phyloP scores from a whole-genome alignment of 2,113 vertebrate genomes.

The Parus major region DNA sequence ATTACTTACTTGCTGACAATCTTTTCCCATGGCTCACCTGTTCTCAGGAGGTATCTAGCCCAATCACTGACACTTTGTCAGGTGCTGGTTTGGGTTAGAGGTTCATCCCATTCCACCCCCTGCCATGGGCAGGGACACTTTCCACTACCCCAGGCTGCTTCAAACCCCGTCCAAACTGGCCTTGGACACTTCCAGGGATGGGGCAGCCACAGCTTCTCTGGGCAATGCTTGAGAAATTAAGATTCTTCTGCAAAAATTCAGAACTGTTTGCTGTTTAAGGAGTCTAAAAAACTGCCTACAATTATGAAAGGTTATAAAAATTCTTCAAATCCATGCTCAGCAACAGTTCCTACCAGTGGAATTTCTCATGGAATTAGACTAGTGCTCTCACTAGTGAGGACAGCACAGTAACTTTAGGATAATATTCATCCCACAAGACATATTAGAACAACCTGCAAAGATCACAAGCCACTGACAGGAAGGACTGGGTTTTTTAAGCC shows the following conservation, averaged over 20 bases:
- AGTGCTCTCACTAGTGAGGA: not conserved
- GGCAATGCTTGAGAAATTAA: not conserved
- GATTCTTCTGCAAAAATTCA: not conserved
- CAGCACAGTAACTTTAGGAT: not conserved
- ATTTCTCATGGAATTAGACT: not conserved
- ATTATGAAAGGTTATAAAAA: not conserved
- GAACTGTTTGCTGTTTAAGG: not conserved
- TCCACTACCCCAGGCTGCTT: accelerated
- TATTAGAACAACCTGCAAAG: not conserved
- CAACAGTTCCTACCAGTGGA: not conserved
- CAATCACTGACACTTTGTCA: not conserved
- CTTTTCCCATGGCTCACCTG: not conserved
- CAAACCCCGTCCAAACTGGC: not conserved
- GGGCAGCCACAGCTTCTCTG: not conserved
- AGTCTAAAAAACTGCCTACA: not conserved
- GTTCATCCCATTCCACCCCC: too few species aligned
- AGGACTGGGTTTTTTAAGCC: not conserved
- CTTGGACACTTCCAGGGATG: not conserved
- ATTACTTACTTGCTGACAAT: not conserved
- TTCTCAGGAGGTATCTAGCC: not conserved
- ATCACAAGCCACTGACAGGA: not conserved
- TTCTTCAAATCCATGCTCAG: not conserved
- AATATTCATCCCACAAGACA: not conserved
- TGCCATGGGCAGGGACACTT: not conserved
- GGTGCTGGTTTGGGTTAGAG: not conserved